A percentile compares a stretch with the other conserved stretches of the same genome.
These are phyloP conservation scores for Cheilinus undulatus DNA, from an alignment of 2,113 vertebrate genomes.

Conservation along the genomic window DNA sequence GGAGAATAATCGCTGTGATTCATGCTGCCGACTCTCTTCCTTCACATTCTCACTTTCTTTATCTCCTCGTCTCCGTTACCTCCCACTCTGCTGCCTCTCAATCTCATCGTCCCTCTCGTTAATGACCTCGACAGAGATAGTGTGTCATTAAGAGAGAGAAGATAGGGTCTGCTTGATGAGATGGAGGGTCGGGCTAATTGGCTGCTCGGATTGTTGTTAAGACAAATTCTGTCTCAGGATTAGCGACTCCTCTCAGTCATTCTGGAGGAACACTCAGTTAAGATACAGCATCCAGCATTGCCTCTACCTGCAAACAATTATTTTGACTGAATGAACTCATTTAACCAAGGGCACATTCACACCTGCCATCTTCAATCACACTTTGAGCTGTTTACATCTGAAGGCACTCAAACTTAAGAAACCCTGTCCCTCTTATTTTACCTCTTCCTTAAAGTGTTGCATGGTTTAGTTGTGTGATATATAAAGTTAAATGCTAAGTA, in stretches of 20 bases:
- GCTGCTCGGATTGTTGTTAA: constrained; percentile 1
- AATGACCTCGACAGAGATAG: constrained; percentile 12
- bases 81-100: constrained; percentile 2
- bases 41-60: constrained; percentile 25
- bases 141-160: constrained; percentile 27
- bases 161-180: constrained; percentile 27
- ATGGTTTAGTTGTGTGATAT: background rate
- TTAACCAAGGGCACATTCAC: background rate
- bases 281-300: background rate
- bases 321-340: background rate
- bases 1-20: constrained; percentile 53
- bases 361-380: background rate
- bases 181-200: constrained; percentile 14
- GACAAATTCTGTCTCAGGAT: constrained; percentile 8
- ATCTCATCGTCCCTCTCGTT: constrained; percentile 23
- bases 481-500: background rate
- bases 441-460: background rate
- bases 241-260: background rate
- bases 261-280: background rate
- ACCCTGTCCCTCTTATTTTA: background rate
- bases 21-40: background rate
- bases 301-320: background rate
- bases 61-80: background rate
- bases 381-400: background rate
- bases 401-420: too few relatives aligned